phyloP scores from a whole-genome alignment of 2,113 vertebrate genomes.

The Megaceryle torquata region DNA sequence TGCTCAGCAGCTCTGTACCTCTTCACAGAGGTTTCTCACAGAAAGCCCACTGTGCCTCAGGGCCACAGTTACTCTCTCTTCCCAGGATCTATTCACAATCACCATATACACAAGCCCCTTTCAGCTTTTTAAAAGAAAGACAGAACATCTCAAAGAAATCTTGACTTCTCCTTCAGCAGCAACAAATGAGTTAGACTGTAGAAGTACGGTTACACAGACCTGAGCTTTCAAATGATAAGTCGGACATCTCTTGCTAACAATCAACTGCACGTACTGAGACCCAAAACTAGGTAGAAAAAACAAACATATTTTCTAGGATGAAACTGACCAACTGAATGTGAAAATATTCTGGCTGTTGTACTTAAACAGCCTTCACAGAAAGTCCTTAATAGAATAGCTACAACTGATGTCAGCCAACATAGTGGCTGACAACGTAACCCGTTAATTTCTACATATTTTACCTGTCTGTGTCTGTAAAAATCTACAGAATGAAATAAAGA shows the following conservation, averaged over 20 bases:
- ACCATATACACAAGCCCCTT: background rate
- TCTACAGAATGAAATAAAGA: background rate
- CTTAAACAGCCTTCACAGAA: background rate
- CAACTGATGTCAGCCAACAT: background rate
- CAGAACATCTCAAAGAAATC: background rate
- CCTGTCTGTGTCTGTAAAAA: background rate
- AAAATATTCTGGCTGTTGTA: background rate
- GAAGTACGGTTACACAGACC: background rate
- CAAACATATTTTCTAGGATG: background rate
- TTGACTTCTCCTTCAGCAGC: background rate
- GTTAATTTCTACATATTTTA: background rate
- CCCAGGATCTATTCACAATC: background rate
- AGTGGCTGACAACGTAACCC: background rate
- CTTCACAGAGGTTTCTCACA: background rate
- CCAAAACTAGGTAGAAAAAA: background rate
- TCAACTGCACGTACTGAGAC: background rate
- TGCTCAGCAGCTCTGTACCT: background rate
- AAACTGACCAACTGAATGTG: background rate
- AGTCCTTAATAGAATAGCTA: background rate
- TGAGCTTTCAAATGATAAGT: background rate
- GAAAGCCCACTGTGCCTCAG: background rate
- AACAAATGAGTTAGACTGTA: background rate
- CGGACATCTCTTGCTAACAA: background rate
- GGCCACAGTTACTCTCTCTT: background rate
- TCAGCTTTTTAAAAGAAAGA: background rate